Evolutionary conservation across 2,888 invertebrate genomes (phyloP), one percentile per base, ranked within the genome.

Genomic region (Leptinotarsa juncta): DNA sequence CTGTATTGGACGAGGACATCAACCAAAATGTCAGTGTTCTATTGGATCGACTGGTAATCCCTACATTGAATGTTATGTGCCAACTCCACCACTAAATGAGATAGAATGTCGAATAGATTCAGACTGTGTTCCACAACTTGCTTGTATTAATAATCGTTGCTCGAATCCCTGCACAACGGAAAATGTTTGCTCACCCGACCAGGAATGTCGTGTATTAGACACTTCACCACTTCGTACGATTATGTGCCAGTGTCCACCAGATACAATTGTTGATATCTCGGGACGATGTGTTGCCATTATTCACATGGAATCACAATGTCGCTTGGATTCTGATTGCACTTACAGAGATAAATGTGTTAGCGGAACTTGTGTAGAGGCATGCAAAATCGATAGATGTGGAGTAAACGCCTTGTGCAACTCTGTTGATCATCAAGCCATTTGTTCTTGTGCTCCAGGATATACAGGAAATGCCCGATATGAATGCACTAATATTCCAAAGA

Each of bases 201-300:
- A 97, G 81, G 91, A 93, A 74, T 97, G 97, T 86, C 90, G 92
- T 75, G 94, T 95, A 0, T 89, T 94, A 15, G 95, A 96, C 81
- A 93, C 95, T 0, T 85, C 94, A 65, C 96, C 97, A 3, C 88
- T 96, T 78, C 91, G 96, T 70, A 96, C 96, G 0, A 93, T 96
- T 82, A 94, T 96, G 82, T 97, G 97, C 85, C 92, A 94, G 83
- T 97, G 97, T 87, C 95, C 96, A 18, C 91, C 93, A 57, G 96
- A 96, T 77, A 95, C 94, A 0, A 91, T 95, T 65, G 92, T 93
- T 0, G 94, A 94, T 79, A 90, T 90, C 7, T 92, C 93, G 71
- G 94, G 93, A 80, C 92, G 92, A 78, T 96, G 96, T 86, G 91
- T 92, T 78, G 76, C 86, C 1, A 84, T 88, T 4, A 73, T 80